Evolutionary conservation across 2,113 vertebrate genomes (phyloP).

Genomic region (Andinoacara biseriatus): DNA sequence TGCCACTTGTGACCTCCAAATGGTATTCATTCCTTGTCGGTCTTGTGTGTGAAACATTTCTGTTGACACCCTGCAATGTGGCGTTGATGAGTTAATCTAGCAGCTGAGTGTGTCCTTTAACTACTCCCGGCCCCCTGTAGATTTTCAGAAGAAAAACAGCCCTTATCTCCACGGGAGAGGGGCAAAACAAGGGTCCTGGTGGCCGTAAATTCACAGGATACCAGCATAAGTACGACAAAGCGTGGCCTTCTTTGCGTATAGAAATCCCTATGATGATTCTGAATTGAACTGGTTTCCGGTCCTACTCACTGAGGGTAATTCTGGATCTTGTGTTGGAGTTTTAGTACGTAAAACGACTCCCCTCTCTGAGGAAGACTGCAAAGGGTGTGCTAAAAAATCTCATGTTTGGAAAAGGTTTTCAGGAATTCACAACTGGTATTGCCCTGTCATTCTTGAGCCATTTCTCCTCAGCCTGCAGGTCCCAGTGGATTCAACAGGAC

Average conservation of each 20-base stretch:
- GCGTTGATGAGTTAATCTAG: conserved; percentile 88
- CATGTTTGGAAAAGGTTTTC: conserved; percentile 1
- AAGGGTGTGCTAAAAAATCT: background rate
- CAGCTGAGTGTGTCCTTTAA: conserved; percentile 86
- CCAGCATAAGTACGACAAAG: conserved; percentile 45
- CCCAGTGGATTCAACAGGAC: conserved; percentile 26
- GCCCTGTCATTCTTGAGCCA: background rate
- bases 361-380: conserved; percentile 22
- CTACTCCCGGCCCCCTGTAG: conserved; percentile 69
- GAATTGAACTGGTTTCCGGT: conserved; percentile 26
- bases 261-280: background rate
- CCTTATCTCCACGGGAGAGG: conserved; percentile 68
- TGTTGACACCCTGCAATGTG: conserved; percentile 86
- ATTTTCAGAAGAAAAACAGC: conserved; percentile 73
- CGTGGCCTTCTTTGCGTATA: conserved; percentile 15
- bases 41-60: conserved; percentile 84
- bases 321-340: conserved; percentile 2
- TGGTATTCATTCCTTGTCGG: conserved; percentile 84
- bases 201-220: conserved; percentile 67
- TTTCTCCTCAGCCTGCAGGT: conserved; percentile 16
- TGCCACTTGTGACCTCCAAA: conserved; percentile 82
- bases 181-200: conserved; percentile 39
- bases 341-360: conserved; percentile 39
- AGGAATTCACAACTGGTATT: background rate
- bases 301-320: conserved; percentile 43